Evolutionary conservation across 2,797 vertebrate genomes (phyloP).

Genomic region (Synanceia verrucosa): DNA sequence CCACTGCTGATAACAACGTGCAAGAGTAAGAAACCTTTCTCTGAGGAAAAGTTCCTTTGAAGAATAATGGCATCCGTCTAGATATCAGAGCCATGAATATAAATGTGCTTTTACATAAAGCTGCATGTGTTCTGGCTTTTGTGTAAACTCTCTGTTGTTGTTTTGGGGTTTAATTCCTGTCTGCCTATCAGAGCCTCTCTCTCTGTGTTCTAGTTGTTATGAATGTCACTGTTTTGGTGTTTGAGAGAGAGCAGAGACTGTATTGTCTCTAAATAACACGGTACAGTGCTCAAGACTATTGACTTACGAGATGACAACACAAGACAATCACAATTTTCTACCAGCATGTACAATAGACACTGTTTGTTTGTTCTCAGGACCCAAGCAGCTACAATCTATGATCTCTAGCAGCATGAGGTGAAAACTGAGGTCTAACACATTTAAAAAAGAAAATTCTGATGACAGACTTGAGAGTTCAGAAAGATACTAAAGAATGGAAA

Average conservation of each 20-base stretch:
- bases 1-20: constrained; percentile 51
- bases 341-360: background rate
- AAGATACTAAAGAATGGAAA: too few relatives aligned
- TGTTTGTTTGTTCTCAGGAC: background rate
- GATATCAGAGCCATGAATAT: constrained; percentile 35
- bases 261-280: constrained; percentile 9
- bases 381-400: background rate
- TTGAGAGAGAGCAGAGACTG: background rate
- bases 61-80: constrained; percentile 42
- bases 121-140: constrained; percentile 8
- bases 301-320: constrained; percentile 21
- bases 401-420: background rate
- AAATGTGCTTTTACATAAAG: constrained; percentile 35
- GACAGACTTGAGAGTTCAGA: too few relatives aligned
- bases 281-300: background rate
- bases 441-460: background rate
- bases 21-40: background rate
- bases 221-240: constrained; percentile 16
- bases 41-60: constrained; percentile 49
- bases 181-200: constrained; percentile 16
- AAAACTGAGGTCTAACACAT: background rate
- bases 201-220: constrained; percentile 1
- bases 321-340: background rate
- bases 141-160: constrained; percentile 28
- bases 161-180: constrained; percentile 32